Evolutionary conservation across 1,140 invertebrate species (phyloP), one percentile per base, ranked within the genome.

Genomic region (Pogonognathellus flavescens): DNA sequence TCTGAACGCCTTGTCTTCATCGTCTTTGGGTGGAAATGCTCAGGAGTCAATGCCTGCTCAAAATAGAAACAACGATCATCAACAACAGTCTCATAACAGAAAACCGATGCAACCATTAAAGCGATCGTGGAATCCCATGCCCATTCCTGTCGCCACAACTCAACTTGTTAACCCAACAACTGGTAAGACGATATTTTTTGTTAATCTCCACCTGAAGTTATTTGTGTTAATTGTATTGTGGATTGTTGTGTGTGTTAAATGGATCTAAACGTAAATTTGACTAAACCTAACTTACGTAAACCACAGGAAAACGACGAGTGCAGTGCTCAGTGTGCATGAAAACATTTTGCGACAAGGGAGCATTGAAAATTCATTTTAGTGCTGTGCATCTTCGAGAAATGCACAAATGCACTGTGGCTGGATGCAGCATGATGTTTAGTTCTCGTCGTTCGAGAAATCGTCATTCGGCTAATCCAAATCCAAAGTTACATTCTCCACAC

Each of bases 351-450:
- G 99, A 99, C 92, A 99, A 99, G 92, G 98, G 98, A 82, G 99
- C 99, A 0, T 92, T 99, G 1, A 99, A 99, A 92, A 99, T 99
- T 25, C 99, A 99, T 90, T 99, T 99, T 90, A 99, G 97, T 70
- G 98, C 99, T 0, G 99, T 99, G 8, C 99, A 99, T 91, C 91
- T 99, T 84, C 94, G 97, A 20, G 99, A 99, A 92, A 99, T 99
- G 98, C 98, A 99, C 91, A 98, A 97, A 90, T 99, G 98, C 90
- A 99, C 98, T 0, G 97, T 99, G 0, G 96, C 97, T 89, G 98
- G 98, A 0, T 99, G 98, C 91, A 99, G 96, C 90, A 99, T 99
- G 97, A 98, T 99, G 96, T 99, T 99, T 90, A 99, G 97, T 90
- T 87, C 86, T 10, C 93, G 98, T 87, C 92, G 98, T 85, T 98